Evolutionary conservation across 1,140 invertebrate species (phyloP).

Genomic region (Leptoteleia sp.): DNA sequence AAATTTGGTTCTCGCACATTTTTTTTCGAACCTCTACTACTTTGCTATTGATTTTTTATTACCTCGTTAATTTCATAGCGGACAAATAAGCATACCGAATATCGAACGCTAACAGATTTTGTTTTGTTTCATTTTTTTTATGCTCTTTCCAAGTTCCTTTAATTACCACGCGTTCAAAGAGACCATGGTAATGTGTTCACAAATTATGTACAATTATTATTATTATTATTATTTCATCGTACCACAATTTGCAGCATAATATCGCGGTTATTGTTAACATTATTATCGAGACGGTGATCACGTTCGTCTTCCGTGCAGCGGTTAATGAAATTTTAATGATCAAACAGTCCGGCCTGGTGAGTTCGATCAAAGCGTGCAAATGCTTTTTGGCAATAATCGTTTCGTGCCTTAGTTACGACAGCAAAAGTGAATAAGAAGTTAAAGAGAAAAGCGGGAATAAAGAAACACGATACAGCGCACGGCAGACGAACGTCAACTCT

Average conservation of each 20-base stretch:
- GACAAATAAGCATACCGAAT: not conserved
- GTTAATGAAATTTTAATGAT: not conserved
- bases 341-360: slow-evolving; percentile 18
- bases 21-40: slow-evolving; percentile 36
- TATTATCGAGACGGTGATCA: not conserved
- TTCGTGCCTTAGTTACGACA: slow-evolving; percentile 49
- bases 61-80: slow-evolving; percentile 2
- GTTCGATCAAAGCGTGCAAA: slow-evolving; percentile 26
- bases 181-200: not conserved
- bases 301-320: slow-evolving; percentile 27
- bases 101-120: not conserved
- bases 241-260: slow-evolving; percentile 1
- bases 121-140: not conserved
- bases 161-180: slow-evolving; percentile 2
- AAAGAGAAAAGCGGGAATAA: not conserved
- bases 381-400: slow-evolving; percentile 35
- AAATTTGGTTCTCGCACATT: slow-evolving; percentile 22
- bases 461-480: slow-evolving; percentile 11
- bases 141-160: not conserved
- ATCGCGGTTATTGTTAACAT: slow-evolving; percentile 1
- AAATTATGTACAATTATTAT: slow-evolving; percentile 13
- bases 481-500: slow-evolving; percentile 5
- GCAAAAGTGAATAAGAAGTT: not conserved
- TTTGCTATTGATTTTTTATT: slow-evolving; percentile 19
- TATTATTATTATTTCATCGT: slow-evolving; percentile 26